A percentile compares a stretch with the other conserved stretches of the same genome.
Conservation (phyloP, 2,113 vertebrate genomes). For the Amblyopsis rosae region DNA sequence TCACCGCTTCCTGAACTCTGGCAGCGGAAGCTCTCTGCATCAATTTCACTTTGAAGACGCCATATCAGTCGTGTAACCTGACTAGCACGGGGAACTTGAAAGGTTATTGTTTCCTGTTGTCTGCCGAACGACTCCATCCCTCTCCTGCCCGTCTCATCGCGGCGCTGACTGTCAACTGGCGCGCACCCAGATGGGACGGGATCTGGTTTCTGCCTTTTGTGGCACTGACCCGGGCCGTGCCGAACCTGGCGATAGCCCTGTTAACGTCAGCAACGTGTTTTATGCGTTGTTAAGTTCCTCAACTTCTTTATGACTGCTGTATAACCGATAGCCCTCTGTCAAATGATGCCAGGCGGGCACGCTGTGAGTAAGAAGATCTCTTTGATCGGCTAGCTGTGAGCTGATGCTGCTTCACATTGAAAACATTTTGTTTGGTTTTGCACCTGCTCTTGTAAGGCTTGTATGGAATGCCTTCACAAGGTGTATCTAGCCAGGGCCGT, state of each 20-base stretch:
- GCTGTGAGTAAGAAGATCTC: conserved; percentile 26
- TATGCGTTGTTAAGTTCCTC: no score
- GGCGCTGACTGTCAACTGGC: conserved; percentile 57
- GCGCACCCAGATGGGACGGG: conserved; percentile 35
- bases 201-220: conserved; percentile 50
- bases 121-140: conserved; percentile 66
- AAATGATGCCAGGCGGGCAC: not conserved
- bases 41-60: conserved; percentile 78
- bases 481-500: conserved; percentile 35
- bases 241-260: not conserved
- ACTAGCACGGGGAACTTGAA: conserved; percentile 69
- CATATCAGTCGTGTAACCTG: conserved; percentile 68
- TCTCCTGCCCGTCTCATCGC: conserved; percentile 60
- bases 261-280: not conserved
- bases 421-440: not conserved
- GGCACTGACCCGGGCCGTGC: not conserved
- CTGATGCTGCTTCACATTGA: not conserved
- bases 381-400: conserved; percentile 18
- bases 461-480: conserved; percentile 44
- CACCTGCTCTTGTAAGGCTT: conserved; percentile 47
- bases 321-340: not conserved
- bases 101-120: conserved; percentile 79
- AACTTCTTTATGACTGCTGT: no score
- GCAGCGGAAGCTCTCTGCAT: conserved; percentile 76
- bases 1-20: conserved; percentile 76